Conservation (phyloP, 2,797 vertebrate species). For the Chelon labrosus region DNA sequence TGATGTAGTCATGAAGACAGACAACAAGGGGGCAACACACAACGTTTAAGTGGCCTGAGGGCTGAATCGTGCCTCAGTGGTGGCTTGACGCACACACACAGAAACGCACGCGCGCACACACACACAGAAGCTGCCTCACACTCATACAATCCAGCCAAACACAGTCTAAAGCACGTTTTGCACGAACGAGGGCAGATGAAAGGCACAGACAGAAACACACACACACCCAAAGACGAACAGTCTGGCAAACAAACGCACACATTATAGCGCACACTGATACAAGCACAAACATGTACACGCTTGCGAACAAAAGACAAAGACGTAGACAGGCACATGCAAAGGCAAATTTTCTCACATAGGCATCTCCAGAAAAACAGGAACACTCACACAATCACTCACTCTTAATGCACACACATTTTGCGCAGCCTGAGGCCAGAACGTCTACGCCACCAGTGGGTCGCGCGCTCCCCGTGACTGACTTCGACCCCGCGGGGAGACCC, state of each 20-base stretch:
- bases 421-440: conserved; percentile 65
- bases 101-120: background rate
- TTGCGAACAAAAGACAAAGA: conserved; percentile 54
- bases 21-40: conserved; percentile 51
- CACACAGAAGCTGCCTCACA: conserved; percentile 24
- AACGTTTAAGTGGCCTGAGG: conserved; percentile 55
- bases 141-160: conserved; percentile 14
- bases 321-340: conserved; percentile 41
- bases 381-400: conserved; percentile 37
- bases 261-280: conserved; percentile 36
- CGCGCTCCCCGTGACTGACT: conserved; percentile 78
- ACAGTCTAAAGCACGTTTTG: conserved; percentile 39
- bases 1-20: conserved; percentile 56
- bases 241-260: conserved; percentile 33
- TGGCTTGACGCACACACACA: conserved; percentile 10
- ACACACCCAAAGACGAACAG: conserved; percentile 14
- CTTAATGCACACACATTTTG: conserved; percentile 31
- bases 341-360: conserved; percentile 54
- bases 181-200: conserved; percentile 31
- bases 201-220: conserved; percentile 32
- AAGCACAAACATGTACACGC: conserved; percentile 51
- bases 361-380: conserved; percentile 46
- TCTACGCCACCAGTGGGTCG: conserved; percentile 75
- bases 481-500: conserved; percentile 66
- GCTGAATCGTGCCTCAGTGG: conserved; percentile 36